A percentile compares a stretch with the other conserved stretches of the same genome.
phyloP scores from a whole-genome alignment of 2,888 invertebrate genomes.

The Drosophila barbarae region DNA sequence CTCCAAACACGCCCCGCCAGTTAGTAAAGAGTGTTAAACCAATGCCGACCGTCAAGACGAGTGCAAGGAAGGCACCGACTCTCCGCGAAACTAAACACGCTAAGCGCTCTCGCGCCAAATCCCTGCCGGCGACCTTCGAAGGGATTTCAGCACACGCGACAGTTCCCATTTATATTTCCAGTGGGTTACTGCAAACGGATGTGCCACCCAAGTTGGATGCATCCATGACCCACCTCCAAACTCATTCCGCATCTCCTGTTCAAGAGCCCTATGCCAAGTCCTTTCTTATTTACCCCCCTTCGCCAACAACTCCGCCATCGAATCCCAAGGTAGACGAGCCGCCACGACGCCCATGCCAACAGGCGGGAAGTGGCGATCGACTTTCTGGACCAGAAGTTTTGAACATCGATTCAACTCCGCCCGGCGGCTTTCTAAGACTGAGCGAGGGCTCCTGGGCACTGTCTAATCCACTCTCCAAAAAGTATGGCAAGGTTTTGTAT shows the following conservation, averaged over 20 bases:
- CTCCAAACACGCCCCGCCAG: conserved; percentile 8
- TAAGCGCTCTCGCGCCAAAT: conserved; percentile 13
- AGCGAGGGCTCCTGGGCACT: conserved; percentile 49
- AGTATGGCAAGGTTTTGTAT: conserved; percentile 73
- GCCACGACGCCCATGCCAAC: conserved; percentile 33
- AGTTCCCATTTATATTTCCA: not conserved
- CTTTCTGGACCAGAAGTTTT: not conserved
- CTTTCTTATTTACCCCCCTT: conserved; percentile 42
- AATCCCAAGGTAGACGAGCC: not conserved
- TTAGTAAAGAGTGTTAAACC: not conserved
- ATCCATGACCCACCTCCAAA: not conserved
- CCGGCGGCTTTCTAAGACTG: conserved; percentile 57
- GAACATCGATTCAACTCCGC: conserved; percentile 25
- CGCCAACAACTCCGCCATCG: conserved; percentile 11
- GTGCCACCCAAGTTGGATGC: not conserved
- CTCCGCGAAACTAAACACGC: conserved; percentile 4
- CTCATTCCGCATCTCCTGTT: conserved; percentile 9
- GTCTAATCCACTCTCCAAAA: conserved; percentile 74
- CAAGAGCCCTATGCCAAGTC: conserved; percentile 23
- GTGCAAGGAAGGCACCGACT: conserved; percentile 2
- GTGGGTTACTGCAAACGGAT: not conserved
- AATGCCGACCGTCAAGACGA: not conserved
- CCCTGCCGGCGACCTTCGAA: conserved; percentile 10
- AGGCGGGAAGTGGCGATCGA: conserved; percentile 15
- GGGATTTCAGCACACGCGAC: not conserved